Conservation (phyloP, 2,797 vertebrate genomes). For the Epinephelus awoara region DNA sequence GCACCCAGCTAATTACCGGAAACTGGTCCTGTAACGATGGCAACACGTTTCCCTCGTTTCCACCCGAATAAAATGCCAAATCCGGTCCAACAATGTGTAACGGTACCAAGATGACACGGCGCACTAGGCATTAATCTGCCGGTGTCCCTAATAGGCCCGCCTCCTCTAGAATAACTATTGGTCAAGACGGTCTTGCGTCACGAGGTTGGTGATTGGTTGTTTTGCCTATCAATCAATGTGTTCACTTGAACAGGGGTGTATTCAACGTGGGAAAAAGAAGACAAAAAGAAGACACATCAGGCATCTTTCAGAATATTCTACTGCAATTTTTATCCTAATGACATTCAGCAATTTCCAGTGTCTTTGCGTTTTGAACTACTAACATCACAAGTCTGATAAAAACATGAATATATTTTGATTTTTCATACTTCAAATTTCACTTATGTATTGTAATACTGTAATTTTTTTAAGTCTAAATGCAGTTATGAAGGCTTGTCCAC, state of each 20-base stretch:
- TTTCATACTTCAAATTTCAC: neutral
- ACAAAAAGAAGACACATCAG: too few species aligned
- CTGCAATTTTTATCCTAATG: too few species aligned
- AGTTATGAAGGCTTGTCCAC: neutral
- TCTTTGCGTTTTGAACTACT: neutral
- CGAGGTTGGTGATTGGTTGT: constrained; percentile 48
- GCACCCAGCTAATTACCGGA: rapidly evolving
- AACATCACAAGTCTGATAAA: neutral
- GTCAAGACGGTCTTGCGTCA: constrained; percentile 10
- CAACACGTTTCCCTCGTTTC: neutral
- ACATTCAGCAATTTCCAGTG: neutral
- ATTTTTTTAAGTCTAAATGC: neutral
- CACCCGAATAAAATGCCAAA: neutral
- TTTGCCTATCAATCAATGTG: constrained; percentile 36
- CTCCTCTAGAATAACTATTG: constrained; percentile 56
- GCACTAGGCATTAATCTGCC: neutral
- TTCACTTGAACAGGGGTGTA: neutral
- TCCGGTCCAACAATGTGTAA: rapidly evolving
- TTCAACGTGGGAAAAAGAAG: neutral
- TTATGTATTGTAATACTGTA: too few species aligned
- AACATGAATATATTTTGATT: neutral
- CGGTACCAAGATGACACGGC: rapidly evolving
- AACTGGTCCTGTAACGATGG: neutral
- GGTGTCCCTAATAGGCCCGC: constrained; percentile 23
- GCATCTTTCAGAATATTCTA: too few species aligned